Evolutionary conservation across 2,113 vertebrate genomes (phyloP).

Genomic region (Anoura caudifer): DNA sequence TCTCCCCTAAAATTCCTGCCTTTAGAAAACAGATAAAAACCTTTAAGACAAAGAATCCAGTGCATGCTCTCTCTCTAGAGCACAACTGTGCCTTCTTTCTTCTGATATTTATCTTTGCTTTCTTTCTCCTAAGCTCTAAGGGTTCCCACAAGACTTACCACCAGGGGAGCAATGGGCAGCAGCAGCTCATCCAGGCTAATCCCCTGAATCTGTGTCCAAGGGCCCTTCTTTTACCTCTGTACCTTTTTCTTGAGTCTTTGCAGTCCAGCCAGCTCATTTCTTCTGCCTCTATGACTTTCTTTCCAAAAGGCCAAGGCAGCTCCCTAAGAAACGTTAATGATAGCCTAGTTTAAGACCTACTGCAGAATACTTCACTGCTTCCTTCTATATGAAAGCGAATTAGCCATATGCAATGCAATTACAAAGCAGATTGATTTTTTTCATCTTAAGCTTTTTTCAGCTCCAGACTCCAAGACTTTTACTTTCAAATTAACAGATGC

Average conservation of each 20-base stretch:
- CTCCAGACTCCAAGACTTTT: background rate
- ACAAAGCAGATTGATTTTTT: background rate
- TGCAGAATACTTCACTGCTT: background rate
- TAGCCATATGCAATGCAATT: background rate
- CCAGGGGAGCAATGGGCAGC: background rate
- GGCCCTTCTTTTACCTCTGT: background rate
- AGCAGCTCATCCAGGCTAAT: background rate
- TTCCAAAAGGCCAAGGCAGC: background rate
- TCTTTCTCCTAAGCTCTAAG: background rate
- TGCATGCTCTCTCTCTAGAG: background rate
- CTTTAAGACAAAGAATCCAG: background rate
- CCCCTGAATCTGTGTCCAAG: background rate
- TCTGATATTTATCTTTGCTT: background rate
- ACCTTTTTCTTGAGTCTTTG: background rate
- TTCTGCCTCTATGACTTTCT: too few species aligned
- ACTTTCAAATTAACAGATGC: constrained; percentile 14
- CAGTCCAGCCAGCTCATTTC: background rate
- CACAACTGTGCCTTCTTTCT: background rate
- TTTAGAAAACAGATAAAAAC: background rate
- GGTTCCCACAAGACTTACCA: background rate
- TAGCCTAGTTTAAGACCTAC: background rate
- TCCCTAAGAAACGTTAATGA: background rate
- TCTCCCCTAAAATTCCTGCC: background rate
- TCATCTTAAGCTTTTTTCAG: background rate
- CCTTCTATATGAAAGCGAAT: background rate